phyloP scores from a whole-genome alignment of 1,140 invertebrate species.

The Nasonia giraulti region DNA sequence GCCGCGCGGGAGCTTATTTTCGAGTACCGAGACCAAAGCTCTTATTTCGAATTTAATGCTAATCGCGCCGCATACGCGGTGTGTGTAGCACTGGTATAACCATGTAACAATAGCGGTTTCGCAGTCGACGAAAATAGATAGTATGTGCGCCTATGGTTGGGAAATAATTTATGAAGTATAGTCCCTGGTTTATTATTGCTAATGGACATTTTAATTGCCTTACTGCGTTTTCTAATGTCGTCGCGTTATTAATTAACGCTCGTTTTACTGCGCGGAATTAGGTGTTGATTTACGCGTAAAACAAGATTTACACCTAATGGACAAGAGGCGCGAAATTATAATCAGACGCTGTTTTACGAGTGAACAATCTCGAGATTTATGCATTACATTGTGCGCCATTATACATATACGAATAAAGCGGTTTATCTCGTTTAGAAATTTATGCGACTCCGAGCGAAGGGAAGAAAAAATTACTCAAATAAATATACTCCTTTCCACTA shows the following conservation, averaged over 20 bases:
- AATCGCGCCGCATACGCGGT: background rate
- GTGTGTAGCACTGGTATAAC: background rate
- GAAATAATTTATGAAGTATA: too few species aligned
- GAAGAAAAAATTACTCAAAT: background rate
- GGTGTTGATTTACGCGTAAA: background rate
- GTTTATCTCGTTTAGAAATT: slow-evolving; percentile 30
- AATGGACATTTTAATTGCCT: background rate
- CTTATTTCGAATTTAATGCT: slow-evolving; percentile 10
- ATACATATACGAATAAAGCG: slow-evolving; percentile 11
- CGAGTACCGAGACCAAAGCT: background rate
- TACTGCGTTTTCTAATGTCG: background rate
- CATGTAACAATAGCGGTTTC: background rate
- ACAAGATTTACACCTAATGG: background rate
- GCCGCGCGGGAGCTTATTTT: background rate
- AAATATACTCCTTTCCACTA: background rate
- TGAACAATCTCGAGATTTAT: background rate
- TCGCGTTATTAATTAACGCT: background rate
- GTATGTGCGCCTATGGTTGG: too few species aligned
- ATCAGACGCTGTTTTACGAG: background rate
- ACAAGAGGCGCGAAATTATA: background rate
- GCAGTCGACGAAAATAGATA: background rate
- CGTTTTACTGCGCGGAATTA: background rate
- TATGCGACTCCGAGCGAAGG: background rate
- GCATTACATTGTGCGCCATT: background rate
- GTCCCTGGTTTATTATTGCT: background rate